Conservation (phyloP, 2,797 vertebrate species). For the Chiroxiphia lanceolata region DNA sequence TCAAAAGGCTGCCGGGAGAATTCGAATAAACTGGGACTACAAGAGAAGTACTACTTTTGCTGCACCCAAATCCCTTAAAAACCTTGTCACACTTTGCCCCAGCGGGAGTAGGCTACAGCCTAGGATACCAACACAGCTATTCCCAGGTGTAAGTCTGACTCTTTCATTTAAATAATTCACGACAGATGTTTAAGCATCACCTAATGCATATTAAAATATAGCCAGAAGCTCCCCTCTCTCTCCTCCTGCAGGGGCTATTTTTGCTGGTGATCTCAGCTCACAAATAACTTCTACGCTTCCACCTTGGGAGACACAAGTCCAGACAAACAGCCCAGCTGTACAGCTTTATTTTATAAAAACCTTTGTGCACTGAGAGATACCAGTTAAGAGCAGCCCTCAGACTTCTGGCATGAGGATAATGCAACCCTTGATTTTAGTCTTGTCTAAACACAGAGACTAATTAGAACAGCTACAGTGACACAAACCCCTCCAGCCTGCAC, state of each 20-base stretch:
- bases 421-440: constrained; percentile 35
- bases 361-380: not conserved
- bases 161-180: constrained; percentile 24
- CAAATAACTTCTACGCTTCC: constrained; percentile 30
- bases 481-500: not conserved
- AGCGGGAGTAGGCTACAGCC: not conserved
- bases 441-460: constrained; percentile 44
- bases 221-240: constrained; percentile 1
- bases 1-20: constrained; percentile 6
- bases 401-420: constrained; percentile 31
- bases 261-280: constrained; percentile 33
- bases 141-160: not conserved
- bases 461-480: not conserved
- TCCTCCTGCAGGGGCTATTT: constrained; percentile 4
- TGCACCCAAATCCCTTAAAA: constrained; percentile 34
- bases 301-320: not conserved
- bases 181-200: not conserved
- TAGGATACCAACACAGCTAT: not conserved
- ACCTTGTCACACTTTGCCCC: not conserved
- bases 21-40: not conserved
- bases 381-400: constrained; percentile 37
- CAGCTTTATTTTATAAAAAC: constrained; percentile 18
- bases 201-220: constrained; percentile 37
- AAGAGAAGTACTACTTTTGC: not conserved
- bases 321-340: constrained; percentile 37